phyloP scores from a whole-genome alignment of 2,888 invertebrate species.

The Theretra japonica region DNA sequence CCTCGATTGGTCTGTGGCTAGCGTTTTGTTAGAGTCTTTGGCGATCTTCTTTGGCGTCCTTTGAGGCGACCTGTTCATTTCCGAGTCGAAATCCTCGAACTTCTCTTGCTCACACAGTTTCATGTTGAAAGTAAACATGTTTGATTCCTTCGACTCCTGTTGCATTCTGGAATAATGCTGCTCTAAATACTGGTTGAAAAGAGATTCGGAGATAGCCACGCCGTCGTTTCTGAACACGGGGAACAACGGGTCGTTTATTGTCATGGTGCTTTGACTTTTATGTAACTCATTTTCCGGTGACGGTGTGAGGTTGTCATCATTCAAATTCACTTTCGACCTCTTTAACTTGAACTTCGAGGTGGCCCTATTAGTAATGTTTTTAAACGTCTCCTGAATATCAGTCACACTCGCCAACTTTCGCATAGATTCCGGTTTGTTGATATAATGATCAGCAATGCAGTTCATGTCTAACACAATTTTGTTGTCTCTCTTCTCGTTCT shows the following conservation, averaged over 20 bases:
- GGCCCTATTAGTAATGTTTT: conserved; percentile 83
- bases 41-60: conserved; percentile 73
- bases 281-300: conserved; percentile 61
- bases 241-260: conserved; percentile 91
- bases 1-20: conserved; percentile 70
- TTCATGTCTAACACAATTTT: conserved; percentile 71
- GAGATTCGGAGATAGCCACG: conserved; percentile 87
- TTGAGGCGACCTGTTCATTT: conserved; percentile 72
- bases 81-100: conserved; percentile 81
- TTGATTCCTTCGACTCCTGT: conserved; percentile 75
- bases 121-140: conserved; percentile 72
- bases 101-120: conserved; percentile 72
- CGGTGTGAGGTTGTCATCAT: conserved; percentile 59
- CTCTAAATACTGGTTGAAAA: conserved; percentile 89
- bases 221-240: conserved; percentile 91
- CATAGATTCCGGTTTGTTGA: conserved; percentile 78
- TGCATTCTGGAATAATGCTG: conserved; percentile 86
- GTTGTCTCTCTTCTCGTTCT: conserved; percentile 69
- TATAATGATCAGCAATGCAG: conserved; percentile 77
- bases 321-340: conserved; percentile 55
- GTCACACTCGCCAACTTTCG: conserved; percentile 84
- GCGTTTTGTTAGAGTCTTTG: conserved; percentile 64
- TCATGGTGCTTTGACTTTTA: conserved; percentile 84
- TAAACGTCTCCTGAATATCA: conserved; percentile 86
- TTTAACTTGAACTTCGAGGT: conserved; percentile 83